Evolutionary conservation across 2,797 vertebrate species (phyloP).

Genomic region (Scolopax bukidnonensis): DNA sequence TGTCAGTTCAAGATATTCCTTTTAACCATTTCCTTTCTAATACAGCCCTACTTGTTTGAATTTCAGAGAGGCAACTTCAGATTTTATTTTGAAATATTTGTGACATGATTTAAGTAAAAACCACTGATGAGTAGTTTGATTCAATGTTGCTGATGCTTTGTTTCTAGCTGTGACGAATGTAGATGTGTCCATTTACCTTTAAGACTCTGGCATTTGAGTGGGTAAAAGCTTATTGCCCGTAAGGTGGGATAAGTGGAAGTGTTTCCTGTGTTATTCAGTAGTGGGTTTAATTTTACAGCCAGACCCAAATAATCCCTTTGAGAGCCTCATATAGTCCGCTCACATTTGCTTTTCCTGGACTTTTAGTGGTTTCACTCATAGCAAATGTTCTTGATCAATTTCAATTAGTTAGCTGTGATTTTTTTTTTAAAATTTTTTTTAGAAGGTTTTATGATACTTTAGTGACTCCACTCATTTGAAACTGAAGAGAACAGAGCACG

Average conservation of each 20-base stretch:
- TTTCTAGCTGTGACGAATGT: not conserved
- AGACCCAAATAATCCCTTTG: not conserved
- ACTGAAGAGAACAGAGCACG: not conserved
- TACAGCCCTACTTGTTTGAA: not conserved
- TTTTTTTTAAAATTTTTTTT: not conserved
- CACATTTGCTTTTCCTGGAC: not conserved
- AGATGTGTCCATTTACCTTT: not conserved
- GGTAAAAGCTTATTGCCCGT: not conserved
- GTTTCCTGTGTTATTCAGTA: not conserved
- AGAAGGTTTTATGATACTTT: not conserved
- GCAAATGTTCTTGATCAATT: not conserved
- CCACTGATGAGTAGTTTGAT: not conserved
- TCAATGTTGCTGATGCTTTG: accelerated
- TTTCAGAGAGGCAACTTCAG: not conserved
- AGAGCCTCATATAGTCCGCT: not conserved
- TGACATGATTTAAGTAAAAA: not conserved
- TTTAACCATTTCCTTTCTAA: conserved; percentile 59
- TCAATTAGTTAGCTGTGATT: not conserved
- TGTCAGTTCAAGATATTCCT: conserved; percentile 7
- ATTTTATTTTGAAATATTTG: not conserved
- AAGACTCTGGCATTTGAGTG: not conserved
- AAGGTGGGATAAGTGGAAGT: not conserved
- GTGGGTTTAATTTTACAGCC: not conserved
- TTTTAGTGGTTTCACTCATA: not conserved
- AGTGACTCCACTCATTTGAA: not conserved